phyloP scores from a whole-genome alignment of 2,113 vertebrate species.

The Gallinago media region DNA sequence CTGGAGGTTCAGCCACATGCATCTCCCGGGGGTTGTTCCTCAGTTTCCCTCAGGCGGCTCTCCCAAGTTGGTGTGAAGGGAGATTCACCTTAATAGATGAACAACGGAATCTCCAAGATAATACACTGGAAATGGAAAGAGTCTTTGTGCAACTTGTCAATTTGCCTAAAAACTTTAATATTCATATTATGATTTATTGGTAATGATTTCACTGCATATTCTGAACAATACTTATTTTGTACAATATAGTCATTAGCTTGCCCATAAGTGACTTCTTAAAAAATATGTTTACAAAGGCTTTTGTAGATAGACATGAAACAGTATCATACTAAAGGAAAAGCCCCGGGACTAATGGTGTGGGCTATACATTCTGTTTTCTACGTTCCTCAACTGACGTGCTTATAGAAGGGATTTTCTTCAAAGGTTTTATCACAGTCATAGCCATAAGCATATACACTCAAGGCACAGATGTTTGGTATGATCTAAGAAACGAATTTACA shows the following conservation, averaged over 20 bases:
- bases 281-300: slow-evolving; percentile 45
- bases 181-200: not conserved
- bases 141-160: not conserved
- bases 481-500: slow-evolving; percentile 57
- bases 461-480: slow-evolving; percentile 27
- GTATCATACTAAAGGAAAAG: not conserved
- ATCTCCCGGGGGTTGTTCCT: too few relatives aligned
- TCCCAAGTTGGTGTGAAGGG: not conserved
- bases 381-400: slow-evolving; percentile 20
- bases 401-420: slow-evolving; percentile 50
- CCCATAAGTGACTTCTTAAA: slow-evolving; percentile 24
- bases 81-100: not conserved
- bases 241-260: not conserved
- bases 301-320: slow-evolving; percentile 42
- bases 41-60: too few relatives aligned
- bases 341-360: not conserved
- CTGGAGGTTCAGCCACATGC: not conserved
- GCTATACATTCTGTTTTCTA: slow-evolving; percentile 13
- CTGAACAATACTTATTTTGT: not conserved
- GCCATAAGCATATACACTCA: slow-evolving; percentile 24
- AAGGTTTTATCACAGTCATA: slow-evolving; percentile 45
- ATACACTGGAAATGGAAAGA: not conserved
- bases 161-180: not conserved
- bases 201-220: not conserved
- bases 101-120: not conserved